Conservation (phyloP, 1,140 invertebrate species). For the Grapholita molesta region DNA sequence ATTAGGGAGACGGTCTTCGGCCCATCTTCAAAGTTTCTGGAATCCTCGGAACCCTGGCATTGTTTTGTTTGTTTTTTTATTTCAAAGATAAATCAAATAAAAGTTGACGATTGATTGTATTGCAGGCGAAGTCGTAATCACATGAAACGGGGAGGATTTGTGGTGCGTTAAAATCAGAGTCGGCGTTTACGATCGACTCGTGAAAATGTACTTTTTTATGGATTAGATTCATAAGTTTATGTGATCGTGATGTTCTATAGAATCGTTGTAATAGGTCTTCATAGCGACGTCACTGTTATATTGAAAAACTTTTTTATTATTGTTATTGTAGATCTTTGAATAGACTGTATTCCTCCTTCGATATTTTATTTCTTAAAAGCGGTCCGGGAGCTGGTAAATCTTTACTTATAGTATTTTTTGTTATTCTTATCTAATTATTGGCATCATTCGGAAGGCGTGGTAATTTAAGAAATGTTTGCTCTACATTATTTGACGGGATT, state of each 20-base stretch:
- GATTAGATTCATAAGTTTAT: constrained; percentile 16
- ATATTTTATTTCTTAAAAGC: not conserved
- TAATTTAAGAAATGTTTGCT: too few species aligned
- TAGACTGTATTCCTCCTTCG: not conserved
- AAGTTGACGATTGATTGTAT: constrained; percentile 75
- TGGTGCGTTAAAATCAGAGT: constrained; percentile 46
- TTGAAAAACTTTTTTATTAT: not conserved
- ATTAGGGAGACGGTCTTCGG: constrained; percentile 70
- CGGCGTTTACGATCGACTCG: constrained; percentile 37
- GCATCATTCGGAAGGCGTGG: too few species aligned
- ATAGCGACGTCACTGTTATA: not conserved
- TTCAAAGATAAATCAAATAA: constrained; percentile 69
- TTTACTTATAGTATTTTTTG: too few species aligned
- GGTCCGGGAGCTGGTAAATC: too few species aligned
- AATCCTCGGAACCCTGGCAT: constrained; percentile 53
- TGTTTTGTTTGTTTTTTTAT: constrained; percentile 72
- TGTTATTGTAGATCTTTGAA: not conserved
- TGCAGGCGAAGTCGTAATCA: constrained; percentile 59
- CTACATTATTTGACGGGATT: not conserved
- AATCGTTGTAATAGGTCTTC: not conserved
- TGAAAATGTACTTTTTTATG: constrained; percentile 10
- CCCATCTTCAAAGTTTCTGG: constrained; percentile 71
- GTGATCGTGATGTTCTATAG: not conserved
- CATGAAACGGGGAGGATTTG: constrained; percentile 40
- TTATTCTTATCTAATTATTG: too few species aligned